A percentile compares a stretch with the other conserved stretches of the same genome.
phyloP scores from a whole-genome alignment of 2,113 vertebrate genomes.

The Xiphorhynchus elegans region DNA sequence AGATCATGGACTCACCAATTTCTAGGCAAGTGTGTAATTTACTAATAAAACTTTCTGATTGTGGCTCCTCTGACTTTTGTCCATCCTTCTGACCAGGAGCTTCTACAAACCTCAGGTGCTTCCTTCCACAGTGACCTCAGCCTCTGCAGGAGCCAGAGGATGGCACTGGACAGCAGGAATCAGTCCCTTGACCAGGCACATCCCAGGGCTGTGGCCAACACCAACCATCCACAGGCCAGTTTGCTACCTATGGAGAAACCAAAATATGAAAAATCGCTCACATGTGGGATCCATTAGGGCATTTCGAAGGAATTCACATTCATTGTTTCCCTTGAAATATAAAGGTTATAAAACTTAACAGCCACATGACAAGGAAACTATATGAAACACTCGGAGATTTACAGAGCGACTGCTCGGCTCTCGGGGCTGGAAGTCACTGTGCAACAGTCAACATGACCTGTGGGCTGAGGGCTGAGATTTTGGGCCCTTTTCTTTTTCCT shows the following conservation, averaged over 20 bases:
- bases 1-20: background rate
- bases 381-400: constrained; percentile 73
- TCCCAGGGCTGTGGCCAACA: background rate
- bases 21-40: background rate
- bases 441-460: background rate
- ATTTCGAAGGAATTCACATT: background rate
- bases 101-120: too few species aligned
- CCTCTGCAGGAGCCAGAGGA: background rate
- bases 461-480: background rate
- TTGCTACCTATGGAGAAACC: background rate
- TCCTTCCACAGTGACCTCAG: background rate
- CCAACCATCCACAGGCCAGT: background rate
- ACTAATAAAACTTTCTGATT: background rate
- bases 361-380: constrained; percentile 39
- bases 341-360: constrained; percentile 36
- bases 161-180: background rate
- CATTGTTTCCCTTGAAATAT: constrained; percentile 9
- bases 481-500: background rate
- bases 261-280: background rate
- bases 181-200: background rate
- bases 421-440: constrained; percentile 15
- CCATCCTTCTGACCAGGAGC: background rate
- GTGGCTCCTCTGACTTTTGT: background rate
- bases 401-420: constrained; percentile 19
- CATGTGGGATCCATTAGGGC: constrained; percentile 18